Percentiles rank a stretch among this genome's conserved stretches.
phyloP scores from a whole-genome alignment of 2,888 invertebrate species.

The Hirudinaria manillensis region DNA sequence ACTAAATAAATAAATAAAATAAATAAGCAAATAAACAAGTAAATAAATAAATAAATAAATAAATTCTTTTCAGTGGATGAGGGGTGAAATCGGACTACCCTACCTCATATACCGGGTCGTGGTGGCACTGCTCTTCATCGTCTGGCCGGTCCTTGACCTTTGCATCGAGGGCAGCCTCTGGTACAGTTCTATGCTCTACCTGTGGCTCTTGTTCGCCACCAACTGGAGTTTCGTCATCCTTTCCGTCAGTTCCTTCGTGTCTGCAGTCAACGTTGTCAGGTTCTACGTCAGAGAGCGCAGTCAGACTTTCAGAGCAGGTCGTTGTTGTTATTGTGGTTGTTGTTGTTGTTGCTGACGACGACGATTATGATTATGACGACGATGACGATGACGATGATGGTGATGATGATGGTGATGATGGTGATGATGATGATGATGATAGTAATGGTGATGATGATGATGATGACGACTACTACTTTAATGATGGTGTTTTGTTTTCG shows the following conservation, averaged over 20 bases:
- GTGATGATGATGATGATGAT: slow-evolving; percentile 13
- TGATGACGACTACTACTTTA: slow-evolving; percentile 1
- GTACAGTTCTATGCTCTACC: slow-evolving; percentile 43
- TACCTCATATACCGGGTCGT: slow-evolving; percentile 44
- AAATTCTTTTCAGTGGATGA: slow-evolving; percentile 5
- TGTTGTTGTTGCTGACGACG: neutral
- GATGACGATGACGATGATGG: slow-evolving; percentile 15
- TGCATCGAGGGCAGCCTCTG: slow-evolving; percentile 44
- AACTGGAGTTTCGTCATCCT: slow-evolving; percentile 49
- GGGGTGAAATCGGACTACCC: slow-evolving; percentile 32
- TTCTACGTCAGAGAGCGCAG: slow-evolving; percentile 39
- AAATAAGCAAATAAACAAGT: no score
- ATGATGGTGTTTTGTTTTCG: neutral
- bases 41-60: no score
- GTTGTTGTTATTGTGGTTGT: neutral
- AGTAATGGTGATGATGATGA: slow-evolving; percentile 20
- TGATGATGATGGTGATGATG: slow-evolving; percentile 16
- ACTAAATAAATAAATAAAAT: no score
- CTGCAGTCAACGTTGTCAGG: slow-evolving; percentile 42
- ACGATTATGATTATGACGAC: neutral
- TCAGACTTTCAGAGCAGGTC: neutral
- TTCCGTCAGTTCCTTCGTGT: slow-evolving; percentile 42
- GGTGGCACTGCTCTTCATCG: slow-evolving; percentile 42
- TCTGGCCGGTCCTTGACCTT: slow-evolving; percentile 45
- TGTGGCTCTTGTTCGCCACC: slow-evolving; percentile 48